Evolutionary conservation across 2,888 invertebrate genomes (phyloP), one percentile per base, ranked within the genome.

Genomic region (Limenitis camilla): DNA sequence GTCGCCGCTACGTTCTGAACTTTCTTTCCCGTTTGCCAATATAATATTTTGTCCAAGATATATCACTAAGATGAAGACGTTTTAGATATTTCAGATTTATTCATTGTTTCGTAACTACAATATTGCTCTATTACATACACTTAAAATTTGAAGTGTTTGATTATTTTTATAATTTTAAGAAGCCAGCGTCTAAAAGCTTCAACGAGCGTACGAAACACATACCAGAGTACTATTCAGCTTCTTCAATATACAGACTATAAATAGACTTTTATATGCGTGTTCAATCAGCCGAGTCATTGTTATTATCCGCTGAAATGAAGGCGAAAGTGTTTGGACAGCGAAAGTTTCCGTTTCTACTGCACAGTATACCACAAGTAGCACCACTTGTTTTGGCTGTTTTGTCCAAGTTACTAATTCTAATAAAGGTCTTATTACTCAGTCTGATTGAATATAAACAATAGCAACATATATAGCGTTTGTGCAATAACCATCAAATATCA

Each of bases 321-420:
- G 76, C 76, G 82, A 83, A 82, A 83, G 83, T 79, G 67, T 69
- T 69, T 59, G 59, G 59, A 59, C 64, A 73, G 80, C 76, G 82
- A 83, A 83, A 82, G 83, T 77, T 56, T 51, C 19, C 51, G 51
- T 52, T 49, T 44, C 42, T 45, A 52, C 55, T 49, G 38, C 35
- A 47, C 36, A 49, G 53, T 51, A 51, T 53, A 28, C 44, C 56
- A 52, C 36, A 53, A 45, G 42, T 40, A 36, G 19, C 31, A 28
- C 40, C 36, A 53, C 44, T 48, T 9, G 32, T 46, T 49, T 39
- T 39, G 42, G 42, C 38, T 36, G 35, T 49, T 53, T 44, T 35
- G 32, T 40, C n/a, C 44, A 40, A 40, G 44, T 44, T 30, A 11
- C 9, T 30, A 7, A 50, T 44, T 40, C 2, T 30, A 50, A 45